A percentile compares a stretch with the other conserved stretches of the same genome.
These are phyloP conservation scores for Trinorchestia longiramus DNA, from an alignment of 1,140 invertebrate species.

Conservation along the genomic window DNA sequence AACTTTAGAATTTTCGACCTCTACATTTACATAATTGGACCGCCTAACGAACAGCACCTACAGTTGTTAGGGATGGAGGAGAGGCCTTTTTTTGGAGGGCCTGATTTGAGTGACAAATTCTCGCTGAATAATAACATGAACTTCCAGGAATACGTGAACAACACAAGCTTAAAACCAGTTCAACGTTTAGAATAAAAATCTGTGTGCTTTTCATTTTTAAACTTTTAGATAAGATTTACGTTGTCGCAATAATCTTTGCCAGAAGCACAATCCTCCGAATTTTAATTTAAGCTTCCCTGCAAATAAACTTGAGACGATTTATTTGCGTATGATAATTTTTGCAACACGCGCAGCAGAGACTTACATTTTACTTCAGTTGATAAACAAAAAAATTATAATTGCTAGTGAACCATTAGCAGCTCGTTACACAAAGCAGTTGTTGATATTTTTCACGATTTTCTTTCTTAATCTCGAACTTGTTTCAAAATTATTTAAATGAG, in stretches of 20 bases:
- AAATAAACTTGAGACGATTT: neutral
- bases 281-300: neutral
- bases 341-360: neutral
- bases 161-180: neutral
- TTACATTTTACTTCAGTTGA: neutral
- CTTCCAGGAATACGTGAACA: neutral
- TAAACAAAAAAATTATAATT: neutral
- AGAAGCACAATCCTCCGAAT: neutral
- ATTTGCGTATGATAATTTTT: neutral
- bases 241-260: neutral
- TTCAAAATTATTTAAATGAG: neutral
- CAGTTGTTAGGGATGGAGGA: neutral
- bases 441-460: neutral
- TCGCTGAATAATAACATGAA: neutral
- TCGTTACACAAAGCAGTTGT: neutral
- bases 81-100: neutral
- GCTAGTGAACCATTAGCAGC: neutral
- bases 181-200: neutral
- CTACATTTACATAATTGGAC: slow-evolving; percentile 32
- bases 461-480: neutral
- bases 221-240: neutral
- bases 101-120: neutral
- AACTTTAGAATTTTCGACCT: neutral
- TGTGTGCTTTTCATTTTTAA: neutral
- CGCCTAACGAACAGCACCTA: slow-evolving; percentile 2